phyloP scores from a whole-genome alignment of 1,140 invertebrate species.

The Bombus turneri region DNA sequence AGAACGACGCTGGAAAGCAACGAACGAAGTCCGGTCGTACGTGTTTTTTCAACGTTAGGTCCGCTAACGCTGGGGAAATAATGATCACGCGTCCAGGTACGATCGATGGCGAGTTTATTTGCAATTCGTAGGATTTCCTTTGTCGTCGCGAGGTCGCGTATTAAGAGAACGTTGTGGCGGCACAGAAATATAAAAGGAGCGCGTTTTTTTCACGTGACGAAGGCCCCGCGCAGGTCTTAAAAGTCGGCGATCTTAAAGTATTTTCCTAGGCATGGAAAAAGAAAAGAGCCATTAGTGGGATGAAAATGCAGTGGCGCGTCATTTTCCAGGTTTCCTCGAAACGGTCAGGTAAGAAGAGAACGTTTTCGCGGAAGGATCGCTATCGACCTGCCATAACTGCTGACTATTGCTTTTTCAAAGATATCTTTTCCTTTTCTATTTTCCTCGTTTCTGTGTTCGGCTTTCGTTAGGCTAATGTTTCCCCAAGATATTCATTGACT shows the following conservation, averaged over 20 bases:
- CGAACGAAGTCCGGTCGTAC: too few relatives aligned
- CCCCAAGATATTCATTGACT: slow-evolving; percentile 39
- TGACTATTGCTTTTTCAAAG: slow-evolving; percentile 26
- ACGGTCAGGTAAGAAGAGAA: slow-evolving; percentile 52
- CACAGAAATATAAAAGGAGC: not conserved
- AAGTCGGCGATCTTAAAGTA: slow-evolving; percentile 18
- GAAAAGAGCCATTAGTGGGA: slow-evolving; percentile 46
- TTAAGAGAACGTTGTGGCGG: not conserved
- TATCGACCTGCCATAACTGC: not conserved
- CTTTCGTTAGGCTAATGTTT: not conserved
- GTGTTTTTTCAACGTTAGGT: too few relatives aligned
- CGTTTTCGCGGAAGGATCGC: slow-evolving; percentile 45
- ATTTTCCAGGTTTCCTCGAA: slow-evolving; percentile 43
- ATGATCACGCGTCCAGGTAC: not conserved
- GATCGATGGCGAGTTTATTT: slow-evolving; percentile 23
- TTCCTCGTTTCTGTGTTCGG: too few relatives aligned
- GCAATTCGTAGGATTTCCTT: slow-evolving; percentile 7
- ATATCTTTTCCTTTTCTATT: not conserved
- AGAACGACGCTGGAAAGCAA: too few relatives aligned
- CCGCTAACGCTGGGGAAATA: not conserved
- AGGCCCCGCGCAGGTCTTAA: not conserved
- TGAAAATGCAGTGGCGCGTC: slow-evolving; percentile 49
- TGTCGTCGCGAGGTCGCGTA: not conserved
- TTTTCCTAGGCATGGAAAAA: slow-evolving; percentile 32
- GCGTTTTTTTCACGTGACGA: not conserved